These are phyloP conservation scores for Ailurus styani DNA, from an alignment of 2,113 vertebrate genomes.

Conservation along the genomic window DNA sequence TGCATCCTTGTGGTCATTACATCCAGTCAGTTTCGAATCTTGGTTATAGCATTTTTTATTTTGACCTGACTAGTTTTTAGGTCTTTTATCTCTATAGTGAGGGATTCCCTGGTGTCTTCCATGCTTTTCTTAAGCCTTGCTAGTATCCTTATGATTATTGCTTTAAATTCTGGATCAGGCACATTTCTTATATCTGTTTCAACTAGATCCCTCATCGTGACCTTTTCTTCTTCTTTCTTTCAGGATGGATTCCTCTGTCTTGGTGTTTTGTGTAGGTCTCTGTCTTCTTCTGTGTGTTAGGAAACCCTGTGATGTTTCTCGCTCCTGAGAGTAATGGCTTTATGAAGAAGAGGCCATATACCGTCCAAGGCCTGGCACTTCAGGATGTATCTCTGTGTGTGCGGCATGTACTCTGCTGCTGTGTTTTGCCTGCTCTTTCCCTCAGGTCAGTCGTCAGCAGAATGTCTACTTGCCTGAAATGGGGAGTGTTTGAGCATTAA, in stretches of 20 bases:
- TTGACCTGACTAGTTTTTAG: not conserved
- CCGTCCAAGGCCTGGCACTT: not conserved
- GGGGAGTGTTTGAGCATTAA: not conserved
- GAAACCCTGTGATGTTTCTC: not conserved
- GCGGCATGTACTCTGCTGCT: not conserved
- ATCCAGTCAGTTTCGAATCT: not conserved
- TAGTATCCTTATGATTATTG: not conserved
- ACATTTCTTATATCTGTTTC: not conserved
- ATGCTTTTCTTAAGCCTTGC: not conserved
- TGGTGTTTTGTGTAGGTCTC: not conserved
- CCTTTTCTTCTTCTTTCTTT: not conserved
- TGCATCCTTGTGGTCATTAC: not conserved
- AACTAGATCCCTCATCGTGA: not conserved
- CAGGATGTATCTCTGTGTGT: not conserved
- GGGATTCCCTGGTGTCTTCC: not conserved
- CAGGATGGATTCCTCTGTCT: not conserved
- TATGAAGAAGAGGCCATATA: not conserved
- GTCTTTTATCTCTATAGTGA: not conserved
- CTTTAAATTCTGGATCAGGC: not conserved
- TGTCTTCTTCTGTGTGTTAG: not conserved
- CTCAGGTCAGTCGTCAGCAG: not conserved
- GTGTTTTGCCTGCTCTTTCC: not conserved
- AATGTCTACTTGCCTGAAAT: not conserved
- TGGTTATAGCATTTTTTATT: not conserved
- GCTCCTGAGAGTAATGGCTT: not conserved